These are phyloP conservation scores for Homarus gammarus DNA, from an alignment of 2,888 invertebrate genomes.

Conservation along the genomic window DNA sequence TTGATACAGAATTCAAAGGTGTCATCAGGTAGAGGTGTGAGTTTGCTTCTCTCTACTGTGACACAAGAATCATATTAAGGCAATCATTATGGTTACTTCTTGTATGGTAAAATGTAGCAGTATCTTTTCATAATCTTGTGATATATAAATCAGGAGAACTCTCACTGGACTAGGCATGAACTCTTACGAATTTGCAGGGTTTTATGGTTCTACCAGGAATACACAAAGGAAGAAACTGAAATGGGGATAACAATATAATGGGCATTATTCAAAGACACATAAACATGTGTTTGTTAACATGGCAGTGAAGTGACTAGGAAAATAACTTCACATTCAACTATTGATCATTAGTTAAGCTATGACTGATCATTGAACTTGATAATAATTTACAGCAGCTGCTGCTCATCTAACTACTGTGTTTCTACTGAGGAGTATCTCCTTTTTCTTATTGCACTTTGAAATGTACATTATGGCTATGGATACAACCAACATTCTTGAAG, in stretches of 20 bases:
- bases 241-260: background rate
- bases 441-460: background rate
- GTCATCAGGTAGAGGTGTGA: too few relatives aligned
- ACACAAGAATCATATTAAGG: background rate
- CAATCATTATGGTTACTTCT: too few relatives aligned
- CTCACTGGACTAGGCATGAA: too few relatives aligned
- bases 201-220: background rate
- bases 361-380: background rate
- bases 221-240: background rate
- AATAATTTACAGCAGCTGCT: background rate
- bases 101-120: too few relatives aligned
- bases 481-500: background rate
- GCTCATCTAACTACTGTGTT: slow-evolving; percentile 1
- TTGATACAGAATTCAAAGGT: too few relatives aligned
- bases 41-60: too few relatives aligned
- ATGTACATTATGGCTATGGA: background rate
- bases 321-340: slow-evolving; percentile 37
- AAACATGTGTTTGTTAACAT: slow-evolving; percentile 22
- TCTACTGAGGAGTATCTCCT: background rate
- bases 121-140: too few relatives aligned
- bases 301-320: slow-evolving; percentile 47
- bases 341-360: background rate
- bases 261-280: background rate
- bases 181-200: background rate
- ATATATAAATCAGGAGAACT: too few relatives aligned